These are phyloP conservation scores for Tubulanus polymorphus DNA, from an alignment of 2,888 invertebrate species.

Conservation along the genomic window DNA sequence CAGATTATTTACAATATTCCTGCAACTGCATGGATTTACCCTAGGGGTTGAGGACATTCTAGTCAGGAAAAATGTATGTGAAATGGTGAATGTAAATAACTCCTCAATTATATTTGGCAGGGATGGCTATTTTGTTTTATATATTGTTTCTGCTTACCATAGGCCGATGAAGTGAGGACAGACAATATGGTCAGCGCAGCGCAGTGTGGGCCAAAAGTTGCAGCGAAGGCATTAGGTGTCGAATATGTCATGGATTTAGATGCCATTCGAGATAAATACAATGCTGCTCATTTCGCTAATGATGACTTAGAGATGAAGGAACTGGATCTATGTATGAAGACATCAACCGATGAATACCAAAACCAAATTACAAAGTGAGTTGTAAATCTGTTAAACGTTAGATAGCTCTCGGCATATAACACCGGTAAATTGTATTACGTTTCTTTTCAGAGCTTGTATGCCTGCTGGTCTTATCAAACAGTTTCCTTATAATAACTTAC, in stretches of 20 bases:
- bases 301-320: slow-evolving; percentile 70
- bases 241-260: slow-evolving; percentile 55
- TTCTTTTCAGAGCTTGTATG: slow-evolving; percentile 66
- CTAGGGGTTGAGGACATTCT: slow-evolving; percentile 93
- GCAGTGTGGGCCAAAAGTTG: slow-evolving; percentile 62
- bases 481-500: slow-evolving; percentile 94
- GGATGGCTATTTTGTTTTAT: too few species aligned
- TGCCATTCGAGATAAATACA: slow-evolving; percentile 65
- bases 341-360: slow-evolving; percentile 71
- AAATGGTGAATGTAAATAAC: neutral
- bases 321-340: slow-evolving; percentile 75
- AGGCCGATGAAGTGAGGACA: slow-evolving; percentile 69
- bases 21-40: slow-evolving; percentile 88
- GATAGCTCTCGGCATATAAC: too few species aligned
- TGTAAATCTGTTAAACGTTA: too few species aligned
- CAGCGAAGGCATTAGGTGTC: slow-evolving; percentile 69
- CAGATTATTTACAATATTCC: slow-evolving; percentile 82
- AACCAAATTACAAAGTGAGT: slow-evolving; percentile 80
- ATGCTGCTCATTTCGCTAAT: slow-evolving; percentile 62
- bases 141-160: slow-evolving; percentile 3
- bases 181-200: slow-evolving; percentile 63
- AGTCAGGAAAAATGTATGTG: slow-evolving; percentile 57
- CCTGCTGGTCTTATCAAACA: slow-evolving; percentile 76
- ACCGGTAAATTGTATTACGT: neutral
- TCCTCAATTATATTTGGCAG: too few species aligned